A percentile compares a stretch with the other conserved stretches of the same genome.
Conservation (phyloP, 2,113 vertebrate species). For the Oncorhynchus mykiss region DNA sequence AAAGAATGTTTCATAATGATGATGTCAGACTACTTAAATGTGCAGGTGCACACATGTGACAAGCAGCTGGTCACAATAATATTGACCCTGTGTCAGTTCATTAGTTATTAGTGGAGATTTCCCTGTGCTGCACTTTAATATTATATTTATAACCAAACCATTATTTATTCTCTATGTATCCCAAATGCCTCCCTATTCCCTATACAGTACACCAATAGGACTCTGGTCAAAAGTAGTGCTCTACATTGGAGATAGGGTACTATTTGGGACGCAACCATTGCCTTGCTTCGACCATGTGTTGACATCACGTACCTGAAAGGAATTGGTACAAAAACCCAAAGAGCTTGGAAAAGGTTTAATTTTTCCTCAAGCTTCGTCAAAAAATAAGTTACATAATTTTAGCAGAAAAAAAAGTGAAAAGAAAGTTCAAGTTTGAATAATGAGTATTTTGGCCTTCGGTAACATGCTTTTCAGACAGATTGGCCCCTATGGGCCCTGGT, state of each 20-base stretch:
- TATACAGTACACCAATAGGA: no score
- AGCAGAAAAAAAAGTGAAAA: constrained; percentile 1
- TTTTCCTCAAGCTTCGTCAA: constrained; percentile 22
- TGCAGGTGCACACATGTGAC: neutral
- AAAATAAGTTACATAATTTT: constrained; percentile 17
- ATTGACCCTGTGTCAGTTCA: neutral
- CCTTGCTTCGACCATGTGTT: neutral
- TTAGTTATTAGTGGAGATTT: constrained; percentile 1
- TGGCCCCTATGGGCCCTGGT: neutral
- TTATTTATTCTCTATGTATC: neutral
- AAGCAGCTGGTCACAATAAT: neutral
- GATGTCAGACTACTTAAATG: neutral
- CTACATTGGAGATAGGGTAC: no score
- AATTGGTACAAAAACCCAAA: neutral
- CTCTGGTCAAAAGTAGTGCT: no score
- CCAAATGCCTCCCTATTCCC: no score
- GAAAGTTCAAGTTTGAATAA: constrained; percentile 17
- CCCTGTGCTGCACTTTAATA: neutral
- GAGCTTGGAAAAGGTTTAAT: constrained; percentile 11
- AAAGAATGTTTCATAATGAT: neutral
- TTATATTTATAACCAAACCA: neutral
- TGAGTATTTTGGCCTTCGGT: neutral
- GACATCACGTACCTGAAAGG: neutral
- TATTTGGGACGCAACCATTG: no score
- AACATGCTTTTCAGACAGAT: neutral